These are phyloP conservation scores for Autographa gamma DNA, from an alignment of 2,888 invertebrate species.

Conservation along the genomic window DNA sequence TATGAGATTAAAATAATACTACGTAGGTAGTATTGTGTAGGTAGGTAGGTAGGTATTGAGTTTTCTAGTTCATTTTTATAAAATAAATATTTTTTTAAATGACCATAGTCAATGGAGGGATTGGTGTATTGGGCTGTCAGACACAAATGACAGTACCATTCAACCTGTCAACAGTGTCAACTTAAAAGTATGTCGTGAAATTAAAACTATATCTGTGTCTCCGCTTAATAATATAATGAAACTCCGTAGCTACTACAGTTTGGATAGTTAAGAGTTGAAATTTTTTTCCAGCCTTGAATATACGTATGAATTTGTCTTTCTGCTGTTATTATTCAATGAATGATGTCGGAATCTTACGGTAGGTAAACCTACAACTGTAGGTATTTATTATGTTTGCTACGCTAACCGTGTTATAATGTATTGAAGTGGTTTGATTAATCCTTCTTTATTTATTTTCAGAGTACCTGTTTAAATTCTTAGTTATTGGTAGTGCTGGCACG, in stretches of 20 bases:
- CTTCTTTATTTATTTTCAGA: slow-evolving; percentile 86
- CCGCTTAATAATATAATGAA: slow-evolving; percentile 6
- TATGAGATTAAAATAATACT: too few species aligned
- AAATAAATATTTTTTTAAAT: too few species aligned
- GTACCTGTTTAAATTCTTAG: slow-evolving; percentile 95
- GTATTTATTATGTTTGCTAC: neutral
- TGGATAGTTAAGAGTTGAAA: slow-evolving; percentile 7
- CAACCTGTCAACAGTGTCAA: neutral
- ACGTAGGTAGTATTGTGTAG: too few species aligned
- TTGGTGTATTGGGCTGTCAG: neutral
- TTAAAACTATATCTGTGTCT: neutral
- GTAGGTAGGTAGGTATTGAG: too few species aligned
- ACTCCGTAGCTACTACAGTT: slow-evolving; percentile 2
- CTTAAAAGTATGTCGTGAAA: neutral
- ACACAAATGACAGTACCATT: neutral
- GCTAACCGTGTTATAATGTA: slow-evolving; percentile 13
- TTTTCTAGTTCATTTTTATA: too few species aligned
- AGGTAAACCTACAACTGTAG: slow-evolving; percentile 10
- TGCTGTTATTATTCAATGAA: neutral
- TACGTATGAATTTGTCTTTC: neutral
- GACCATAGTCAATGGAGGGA: too few species aligned
- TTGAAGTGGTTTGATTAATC: neutral
- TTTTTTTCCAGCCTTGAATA: slow-evolving; percentile 7
- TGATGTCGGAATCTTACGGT: slow-evolving; percentile 50
- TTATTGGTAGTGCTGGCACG: slow-evolving; percentile 95